Base-by-base conservation (phyloP, 2,888 invertebrate genomes). In the Drosophila helvetica region DNA sequence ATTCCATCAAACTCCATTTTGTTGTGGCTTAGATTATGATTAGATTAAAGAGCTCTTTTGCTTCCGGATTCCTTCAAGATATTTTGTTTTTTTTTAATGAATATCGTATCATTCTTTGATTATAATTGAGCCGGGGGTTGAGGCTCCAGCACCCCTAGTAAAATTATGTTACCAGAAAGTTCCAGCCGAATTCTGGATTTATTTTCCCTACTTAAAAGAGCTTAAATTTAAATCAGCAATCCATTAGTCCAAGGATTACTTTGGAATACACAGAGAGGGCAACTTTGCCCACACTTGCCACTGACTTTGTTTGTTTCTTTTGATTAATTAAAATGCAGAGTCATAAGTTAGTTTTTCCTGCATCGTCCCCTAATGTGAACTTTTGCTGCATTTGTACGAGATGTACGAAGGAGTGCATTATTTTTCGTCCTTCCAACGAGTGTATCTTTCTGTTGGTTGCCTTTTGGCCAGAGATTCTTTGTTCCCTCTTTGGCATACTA, bases 251-350 rank as follows among this genome's bases (percentile, higher is more conserved):
- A 15, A 38, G 38, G 12, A 6, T 6, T 38, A 15, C 38, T 15
- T 33, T 6, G 33, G 33, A 4, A 33, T 12, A 12, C 12, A 12
- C 27, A 27, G 8, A 12, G 3, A 9, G 30, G 30, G 10, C 1
- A 5, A 15, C 33, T 46, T 46, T 15, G n/a, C 27, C 47, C 19
- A 3, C 18, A 15, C n/a, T 38, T 5, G 4, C n/a, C 57, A 30
- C 8, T 25, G 18, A 17, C 46, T 25, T 33, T 38, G 48, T 63
- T 22, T 18, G 15, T 45, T 45, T 42, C 6, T 45, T 27, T 12
- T 63, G 50, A 63, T 63, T 63, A 63, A 63, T 63, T 63, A 51
- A 62, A 63, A 63, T 46, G 33, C 64, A 62, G n/a, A 47, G 45
- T 30, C 63, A 51, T 45, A 63, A 63, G 43, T 18, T 51, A 60